phyloP scores from a whole-genome alignment of 2,888 invertebrate species.

The Chesias legatella region DNA sequence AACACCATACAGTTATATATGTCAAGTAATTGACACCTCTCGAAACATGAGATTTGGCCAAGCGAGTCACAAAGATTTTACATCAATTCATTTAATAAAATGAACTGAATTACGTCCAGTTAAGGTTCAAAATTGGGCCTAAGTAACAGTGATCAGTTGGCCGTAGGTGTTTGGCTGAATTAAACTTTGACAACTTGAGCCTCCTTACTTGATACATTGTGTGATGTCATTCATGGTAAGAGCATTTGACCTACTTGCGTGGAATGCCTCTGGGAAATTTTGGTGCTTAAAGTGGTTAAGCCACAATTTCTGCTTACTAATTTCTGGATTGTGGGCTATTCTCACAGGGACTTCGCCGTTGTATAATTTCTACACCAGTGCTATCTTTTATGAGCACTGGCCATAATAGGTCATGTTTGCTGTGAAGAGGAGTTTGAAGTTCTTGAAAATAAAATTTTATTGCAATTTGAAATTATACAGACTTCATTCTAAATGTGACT shows the following conservation, averaged over 20 bases:
- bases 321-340: conserved; percentile 28
- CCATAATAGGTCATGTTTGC: background rate
- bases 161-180: conserved; percentile 37
- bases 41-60: conserved; percentile 44
- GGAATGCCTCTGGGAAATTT: conserved; percentile 44
- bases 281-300: conserved; percentile 29
- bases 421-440: background rate
- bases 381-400: conserved; percentile 12
- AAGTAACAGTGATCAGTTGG: conserved; percentile 1
- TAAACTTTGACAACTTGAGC: conserved; percentile 49
- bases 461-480: background rate
- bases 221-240: conserved; percentile 34
- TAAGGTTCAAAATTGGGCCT: conserved; percentile 21
- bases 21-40: conserved; percentile 54
- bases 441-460: no score
- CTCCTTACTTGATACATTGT: conserved; percentile 42
- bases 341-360: conserved; percentile 12
- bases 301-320: conserved; percentile 30
- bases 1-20: conserved; percentile 37
- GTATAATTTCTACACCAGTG: conserved; percentile 12
- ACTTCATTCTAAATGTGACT: background rate
- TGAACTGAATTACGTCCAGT: background rate
- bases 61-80: conserved; percentile 27
- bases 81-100: background rate
- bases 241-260: conserved; percentile 40